Percentiles rank a stretch among this genome's conserved stretches.
phyloP scores from a whole-genome alignment of 2,113 vertebrate genomes.

The Corythornis vintsioides region DNA sequence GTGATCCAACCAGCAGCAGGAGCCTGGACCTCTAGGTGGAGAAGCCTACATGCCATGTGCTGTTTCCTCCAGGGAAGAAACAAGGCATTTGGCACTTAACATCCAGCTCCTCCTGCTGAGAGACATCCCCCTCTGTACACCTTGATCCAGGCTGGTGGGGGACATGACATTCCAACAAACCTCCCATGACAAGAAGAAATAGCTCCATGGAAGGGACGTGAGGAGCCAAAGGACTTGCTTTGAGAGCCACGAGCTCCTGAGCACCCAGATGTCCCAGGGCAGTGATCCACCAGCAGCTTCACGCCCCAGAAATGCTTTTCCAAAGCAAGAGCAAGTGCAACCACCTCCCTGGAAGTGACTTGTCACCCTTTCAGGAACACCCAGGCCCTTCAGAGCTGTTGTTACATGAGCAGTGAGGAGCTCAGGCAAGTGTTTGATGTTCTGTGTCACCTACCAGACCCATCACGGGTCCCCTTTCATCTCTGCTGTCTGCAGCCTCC shows the following conservation, averaged over 20 bases:
- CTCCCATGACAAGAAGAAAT: not conserved
- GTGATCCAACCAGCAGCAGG: not conserved
- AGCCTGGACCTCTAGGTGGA: not conserved
- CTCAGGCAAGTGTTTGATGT: not conserved
- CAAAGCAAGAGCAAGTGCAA: not conserved
- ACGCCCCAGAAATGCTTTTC: not conserved
- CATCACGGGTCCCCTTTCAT: not conserved
- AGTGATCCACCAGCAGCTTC: not conserved
- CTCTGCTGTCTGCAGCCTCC: not conserved
- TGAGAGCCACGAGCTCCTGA: not conserved
- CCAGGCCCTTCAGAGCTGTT: not conserved
- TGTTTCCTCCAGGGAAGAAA: not conserved
- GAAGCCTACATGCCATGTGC: not conserved
- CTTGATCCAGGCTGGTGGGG: not conserved
- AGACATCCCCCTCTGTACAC: not conserved
- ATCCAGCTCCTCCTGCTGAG: not conserved
- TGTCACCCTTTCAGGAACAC: accelerated
- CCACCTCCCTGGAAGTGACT: accelerated
- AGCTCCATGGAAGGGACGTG: accelerated
- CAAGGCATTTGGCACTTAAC: not conserved
- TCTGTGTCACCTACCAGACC: not conserved
- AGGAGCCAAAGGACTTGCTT: not conserved
- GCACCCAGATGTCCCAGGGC: accelerated
- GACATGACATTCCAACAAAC: not conserved
- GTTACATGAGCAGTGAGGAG: not conserved